Evolutionary conservation across 2,888 invertebrate species (phyloP).

Genomic region (Neoscelio sp.): DNA sequence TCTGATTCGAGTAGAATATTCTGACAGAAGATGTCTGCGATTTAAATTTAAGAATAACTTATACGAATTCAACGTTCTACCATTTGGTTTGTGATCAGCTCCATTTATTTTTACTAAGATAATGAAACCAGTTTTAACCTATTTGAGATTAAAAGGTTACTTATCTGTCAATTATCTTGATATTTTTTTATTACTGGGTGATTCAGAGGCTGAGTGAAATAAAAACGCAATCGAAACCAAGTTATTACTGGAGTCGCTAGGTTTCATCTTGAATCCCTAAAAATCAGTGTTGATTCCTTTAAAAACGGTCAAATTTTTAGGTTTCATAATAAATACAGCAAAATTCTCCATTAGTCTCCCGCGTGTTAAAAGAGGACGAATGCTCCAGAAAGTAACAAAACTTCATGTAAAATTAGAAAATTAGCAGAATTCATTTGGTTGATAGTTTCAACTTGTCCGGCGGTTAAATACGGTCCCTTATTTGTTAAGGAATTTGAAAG

Average conservation of each 20-base stretch:
- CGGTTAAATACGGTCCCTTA: conserved; percentile 58
- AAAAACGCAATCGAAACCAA: conserved; percentile 26
- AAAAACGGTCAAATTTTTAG: conserved; percentile 43
- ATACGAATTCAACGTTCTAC: conserved; percentile 6
- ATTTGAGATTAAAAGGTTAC: too few species aligned
- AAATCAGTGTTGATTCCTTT: conserved; percentile 25
- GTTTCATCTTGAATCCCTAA: conserved; percentile 53
- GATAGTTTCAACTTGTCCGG: conserved; percentile 86
- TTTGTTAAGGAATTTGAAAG: conserved; percentile 59
- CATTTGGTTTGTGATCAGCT: background rate
- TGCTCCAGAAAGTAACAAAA: background rate
- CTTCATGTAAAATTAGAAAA: conserved; percentile 56
- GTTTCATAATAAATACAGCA: conserved; percentile 54
- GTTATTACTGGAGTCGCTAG: conserved; percentile 45
- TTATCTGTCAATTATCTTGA: too few species aligned
- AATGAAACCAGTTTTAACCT: background rate
- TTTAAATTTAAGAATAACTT: conserved; percentile 42
- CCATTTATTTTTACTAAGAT: conserved; percentile 9
- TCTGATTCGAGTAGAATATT: conserved; percentile 34
- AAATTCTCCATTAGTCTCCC: conserved; percentile 32
- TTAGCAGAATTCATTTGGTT: conserved; percentile 49
- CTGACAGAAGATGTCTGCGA: conserved; percentile 49
- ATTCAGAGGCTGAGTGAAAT: conserved; percentile 16
- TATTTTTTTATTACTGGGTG: conserved; percentile 52
- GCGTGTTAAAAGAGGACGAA: conserved; percentile 49